Evolutionary conservation across 2,113 vertebrate species (phyloP).

Genomic region (Chiloscyllium plagiosum): DNA sequence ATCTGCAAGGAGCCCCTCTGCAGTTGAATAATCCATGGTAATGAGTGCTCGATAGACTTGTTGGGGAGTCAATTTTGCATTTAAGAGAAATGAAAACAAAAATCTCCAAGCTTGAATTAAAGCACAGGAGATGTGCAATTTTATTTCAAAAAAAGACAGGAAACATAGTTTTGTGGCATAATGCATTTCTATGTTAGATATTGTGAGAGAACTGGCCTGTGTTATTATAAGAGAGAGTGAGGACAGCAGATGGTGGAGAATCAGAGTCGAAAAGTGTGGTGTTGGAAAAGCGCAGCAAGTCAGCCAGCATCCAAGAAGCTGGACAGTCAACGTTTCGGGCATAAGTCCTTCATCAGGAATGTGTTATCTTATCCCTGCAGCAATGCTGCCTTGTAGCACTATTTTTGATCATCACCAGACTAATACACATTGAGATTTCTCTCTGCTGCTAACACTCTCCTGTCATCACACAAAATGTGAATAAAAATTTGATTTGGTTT

Average conservation of each 20-base stretch:
- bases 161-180: background rate
- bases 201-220: background rate
- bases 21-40: conserved; percentile 3
- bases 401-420: background rate
- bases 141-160: background rate
- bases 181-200: background rate
- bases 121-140: background rate
- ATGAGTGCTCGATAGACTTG: background rate
- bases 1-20: background rate
- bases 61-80: background rate
- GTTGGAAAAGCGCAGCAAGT: too few relatives aligned
- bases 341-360: background rate
- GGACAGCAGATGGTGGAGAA: too few relatives aligned
- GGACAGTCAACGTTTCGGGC: too few relatives aligned
- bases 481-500: background rate
- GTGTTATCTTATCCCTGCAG: background rate
- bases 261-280: too few relatives aligned
- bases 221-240: too few relatives aligned
- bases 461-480: background rate
- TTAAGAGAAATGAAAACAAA: background rate
- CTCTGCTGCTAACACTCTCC: background rate
- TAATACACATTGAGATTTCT: background rate
- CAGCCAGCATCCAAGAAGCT: too few relatives aligned
- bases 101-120: background rate
- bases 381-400: background rate